Evolutionary conservation across 1,140 invertebrate genomes (phyloP), one percentile per base, ranked within the genome.

Genomic region (Chymomyza costata): DNA sequence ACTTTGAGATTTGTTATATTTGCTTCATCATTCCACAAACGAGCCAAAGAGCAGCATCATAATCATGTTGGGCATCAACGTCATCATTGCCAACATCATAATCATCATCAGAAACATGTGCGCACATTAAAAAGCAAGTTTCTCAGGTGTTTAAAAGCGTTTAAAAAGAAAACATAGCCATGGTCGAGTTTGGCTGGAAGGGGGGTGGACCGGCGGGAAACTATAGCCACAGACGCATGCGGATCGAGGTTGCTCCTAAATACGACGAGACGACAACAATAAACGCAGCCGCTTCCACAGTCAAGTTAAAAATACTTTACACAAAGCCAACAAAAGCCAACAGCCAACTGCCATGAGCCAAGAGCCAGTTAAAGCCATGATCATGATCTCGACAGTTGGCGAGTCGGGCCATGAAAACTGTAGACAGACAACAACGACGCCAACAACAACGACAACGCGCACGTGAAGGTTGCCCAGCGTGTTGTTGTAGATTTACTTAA

Each of bases 131-230:
- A 78, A 80, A 80, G 73, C 73, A 80, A 80, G 73, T 80, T 80
- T 80, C 73, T 80, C 73, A 80, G 73, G 73, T 80, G 73, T 80
- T 80, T 80, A 81, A 80, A 80, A 80, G 73, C 74, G 74, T 80
- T 80, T 80, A 81, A 80, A 80, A 80, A 80, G 73, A 80, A 80
- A 81, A 80, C 73, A 78, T 30, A 58, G 19, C 43, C 50, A 19
- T 16, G 32, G 39, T 38, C 35, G 18, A 11, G n/a, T n/a, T n/a
- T n/a, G 13, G 32, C 15, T 45, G 16, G 13, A 19, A 13, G 15
- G 30, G 38, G 17, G 31, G 28, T 16, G 35, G 46, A 21, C 34
- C 25, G 17, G 6, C 14, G 14, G 16, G n/a, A n/a, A 32, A n/a
- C 8, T n/a, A 37, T 30, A 25, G 16, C 2, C 7, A 6, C 34